Base-by-base conservation (phyloP, 2,113 vertebrate species). In the Neomonachus schauinslandi region DNA sequence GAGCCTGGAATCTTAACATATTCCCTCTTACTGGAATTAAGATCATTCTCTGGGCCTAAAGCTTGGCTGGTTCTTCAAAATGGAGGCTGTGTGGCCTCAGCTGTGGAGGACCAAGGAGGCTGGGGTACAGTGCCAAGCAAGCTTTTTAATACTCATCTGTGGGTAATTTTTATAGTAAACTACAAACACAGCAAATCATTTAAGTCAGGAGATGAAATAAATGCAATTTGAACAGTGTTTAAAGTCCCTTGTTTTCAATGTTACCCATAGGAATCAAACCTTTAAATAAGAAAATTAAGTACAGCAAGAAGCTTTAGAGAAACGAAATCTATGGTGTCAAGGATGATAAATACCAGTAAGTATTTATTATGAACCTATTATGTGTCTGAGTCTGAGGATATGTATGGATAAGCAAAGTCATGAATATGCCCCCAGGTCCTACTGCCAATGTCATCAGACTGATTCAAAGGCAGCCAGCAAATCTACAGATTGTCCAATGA, bases 261-360 rank as follows among this genome's bases (percentile, higher is more conserved):
- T 28, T 86, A 86, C n/a, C 22, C 12, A 46, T 28, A 74, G 11
- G 26, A 88, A 91, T 72, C 57, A 86, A 91, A 53, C 31, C 81
- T 91, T 90, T 95, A 53, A 74, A 51, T 90, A 53, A 96, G 67
- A 51, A 84, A 42, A 28, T 77, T 63, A 77, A 85, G 36, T 61
- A 57, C 0, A 69, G 24, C 9, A 80, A 57, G 36, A 28, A 13
- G 19, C 42, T 71, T 71, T 89, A 84, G 71, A 94, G 89, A 92
- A 89, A 72, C 6, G 22, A 79, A 84, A 63, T 85, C 84, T 85
- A n/a, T 36, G 72, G 24, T 59, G 33, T 31, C 42, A 26, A 89
- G 26, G 74, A 80, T 71, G 39, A 36, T 42, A 13, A 36, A 36
- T 55, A 77, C 14, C 36, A 91, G 4, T 8, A 65, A 74, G 15